phyloP scores from a whole-genome alignment of 2,797 vertebrate species.

The Parambassis ranga region DNA sequence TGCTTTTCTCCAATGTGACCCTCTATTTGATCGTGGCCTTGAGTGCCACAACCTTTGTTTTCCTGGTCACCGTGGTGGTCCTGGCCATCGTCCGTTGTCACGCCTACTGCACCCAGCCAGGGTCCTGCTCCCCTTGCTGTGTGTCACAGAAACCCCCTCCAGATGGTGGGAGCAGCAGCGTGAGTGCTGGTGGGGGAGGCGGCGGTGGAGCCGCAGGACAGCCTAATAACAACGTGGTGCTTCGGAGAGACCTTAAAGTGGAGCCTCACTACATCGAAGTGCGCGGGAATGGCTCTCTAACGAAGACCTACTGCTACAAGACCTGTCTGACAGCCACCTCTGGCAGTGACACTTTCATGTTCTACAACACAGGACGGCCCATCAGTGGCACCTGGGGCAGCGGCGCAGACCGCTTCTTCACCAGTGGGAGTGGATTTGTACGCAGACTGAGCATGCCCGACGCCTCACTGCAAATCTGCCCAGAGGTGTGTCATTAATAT shows the following conservation, averaged over 20 bases:
- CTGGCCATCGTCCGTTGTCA: conserved; percentile 91
- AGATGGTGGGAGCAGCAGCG: conserved; percentile 75
- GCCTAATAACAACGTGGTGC: conserved; percentile 91
- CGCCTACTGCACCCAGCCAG: conserved; percentile 84
- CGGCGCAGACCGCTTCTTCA: conserved; percentile 92
- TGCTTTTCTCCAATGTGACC: conserved; percentile 91
- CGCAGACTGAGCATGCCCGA: conserved; percentile 85
- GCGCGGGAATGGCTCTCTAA: conserved; percentile 94
- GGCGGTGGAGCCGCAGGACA: conserved; percentile 74
- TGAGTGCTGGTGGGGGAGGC: conserved; percentile 61
- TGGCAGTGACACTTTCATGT: conserved; percentile 99
- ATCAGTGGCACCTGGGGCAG: conserved; percentile 89
- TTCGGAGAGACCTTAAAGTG: conserved; percentile 91
- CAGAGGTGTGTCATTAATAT: conserved; percentile 68
- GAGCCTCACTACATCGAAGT: conserved; percentile 98
- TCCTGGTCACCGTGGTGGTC: conserved; percentile 92
- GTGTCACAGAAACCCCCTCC: conserved; percentile 86
- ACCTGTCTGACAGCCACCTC: conserved; percentile 95
- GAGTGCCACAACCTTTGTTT: conserved; percentile 93
- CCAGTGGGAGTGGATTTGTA: conserved; percentile 89
- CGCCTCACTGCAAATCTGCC: conserved; percentile 81
- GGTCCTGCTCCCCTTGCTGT: conserved; percentile 89
- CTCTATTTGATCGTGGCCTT: conserved; percentile 95
- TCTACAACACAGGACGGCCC: conserved; percentile 96
- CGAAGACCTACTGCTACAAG: conserved; percentile 99